These are phyloP conservation scores for Alcis repandata DNA, from an alignment of 2,888 invertebrate species.

Conservation along the genomic window DNA sequence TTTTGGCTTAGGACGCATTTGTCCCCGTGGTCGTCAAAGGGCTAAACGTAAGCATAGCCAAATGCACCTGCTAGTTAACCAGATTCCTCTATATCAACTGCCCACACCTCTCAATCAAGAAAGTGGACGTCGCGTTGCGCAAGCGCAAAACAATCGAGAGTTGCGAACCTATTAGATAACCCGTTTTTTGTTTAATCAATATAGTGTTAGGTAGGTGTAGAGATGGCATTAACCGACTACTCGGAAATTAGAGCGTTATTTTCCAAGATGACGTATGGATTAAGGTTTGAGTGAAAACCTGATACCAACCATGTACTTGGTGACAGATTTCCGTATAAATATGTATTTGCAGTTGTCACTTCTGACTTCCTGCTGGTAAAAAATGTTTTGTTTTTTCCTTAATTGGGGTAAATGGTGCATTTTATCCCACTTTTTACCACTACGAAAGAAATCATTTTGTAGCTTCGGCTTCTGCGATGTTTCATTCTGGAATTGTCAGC, in stretches of 20 bases:
- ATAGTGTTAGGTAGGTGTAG: constrained; percentile 53
- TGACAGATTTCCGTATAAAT: too few species aligned
- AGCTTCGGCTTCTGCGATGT: background rate
- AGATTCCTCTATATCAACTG: constrained; percentile 44
- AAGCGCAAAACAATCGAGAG: constrained; percentile 78
- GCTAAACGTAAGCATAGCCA: background rate
- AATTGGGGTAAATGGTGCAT: too few species aligned
- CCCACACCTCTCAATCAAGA: constrained; percentile 66
- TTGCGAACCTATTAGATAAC: constrained; percentile 75
- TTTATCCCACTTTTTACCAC: too few species aligned
- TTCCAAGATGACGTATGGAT: too few species aligned
- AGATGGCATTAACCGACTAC: too few species aligned
- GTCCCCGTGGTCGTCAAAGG: too few species aligned
- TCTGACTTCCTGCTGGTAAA: too few species aligned
- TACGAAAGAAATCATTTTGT: background rate
- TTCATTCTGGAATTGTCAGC: background rate
- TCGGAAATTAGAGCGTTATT: background rate
- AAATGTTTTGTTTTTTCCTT: too few species aligned
- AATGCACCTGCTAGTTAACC: constrained; percentile 12
- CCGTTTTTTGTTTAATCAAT: constrained; percentile 62
- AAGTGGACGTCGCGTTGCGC: constrained; percentile 76
- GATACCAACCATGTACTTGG: too few species aligned
- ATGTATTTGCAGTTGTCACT: too few species aligned
- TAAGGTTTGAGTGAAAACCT: too few species aligned
- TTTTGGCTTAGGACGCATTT: too few species aligned